Conservation (phyloP, 2,113 vertebrate species). For the Trogon surrucura region DNA sequence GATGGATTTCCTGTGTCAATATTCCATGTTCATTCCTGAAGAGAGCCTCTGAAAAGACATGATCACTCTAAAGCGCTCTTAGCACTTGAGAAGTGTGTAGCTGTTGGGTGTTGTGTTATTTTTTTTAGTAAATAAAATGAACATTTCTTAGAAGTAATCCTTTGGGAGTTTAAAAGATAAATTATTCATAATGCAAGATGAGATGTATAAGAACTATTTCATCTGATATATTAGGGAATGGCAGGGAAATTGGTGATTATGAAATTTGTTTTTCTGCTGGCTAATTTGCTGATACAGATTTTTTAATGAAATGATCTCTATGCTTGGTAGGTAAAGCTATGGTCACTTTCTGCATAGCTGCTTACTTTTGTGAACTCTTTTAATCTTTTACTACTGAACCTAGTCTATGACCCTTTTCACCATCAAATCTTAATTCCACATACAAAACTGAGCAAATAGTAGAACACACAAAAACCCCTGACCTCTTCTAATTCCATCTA, state of each 20-base stretch:
- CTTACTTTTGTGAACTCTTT: neutral
- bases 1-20: conserved; percentile 62
- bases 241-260: neutral
- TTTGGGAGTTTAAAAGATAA: neutral
- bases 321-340: neutral
- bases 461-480: neutral
- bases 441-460: neutral
- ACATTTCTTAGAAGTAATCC: neutral
- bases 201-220: neutral
- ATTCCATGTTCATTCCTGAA: conserved; percentile 45
- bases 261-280: neutral
- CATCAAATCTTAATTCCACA: neutral
- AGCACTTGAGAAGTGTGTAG: neutral
- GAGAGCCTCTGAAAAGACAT: conserved; percentile 52
- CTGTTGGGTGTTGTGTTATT: neutral
- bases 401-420: neutral
- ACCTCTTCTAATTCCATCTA: neutral
- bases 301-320: neutral
- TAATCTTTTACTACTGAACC: neutral
- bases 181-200: neutral
- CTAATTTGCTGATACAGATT: neutral
- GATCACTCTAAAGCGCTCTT: conserved; percentile 57
- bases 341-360: neutral
- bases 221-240: neutral
- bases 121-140: neutral